A percentile compares a stretch with the other conserved stretches of the same genome.
Evolutionary conservation across 2,113 vertebrate genomes (phyloP).

Genomic region (Hemiscyllium ocellatum): DNA sequence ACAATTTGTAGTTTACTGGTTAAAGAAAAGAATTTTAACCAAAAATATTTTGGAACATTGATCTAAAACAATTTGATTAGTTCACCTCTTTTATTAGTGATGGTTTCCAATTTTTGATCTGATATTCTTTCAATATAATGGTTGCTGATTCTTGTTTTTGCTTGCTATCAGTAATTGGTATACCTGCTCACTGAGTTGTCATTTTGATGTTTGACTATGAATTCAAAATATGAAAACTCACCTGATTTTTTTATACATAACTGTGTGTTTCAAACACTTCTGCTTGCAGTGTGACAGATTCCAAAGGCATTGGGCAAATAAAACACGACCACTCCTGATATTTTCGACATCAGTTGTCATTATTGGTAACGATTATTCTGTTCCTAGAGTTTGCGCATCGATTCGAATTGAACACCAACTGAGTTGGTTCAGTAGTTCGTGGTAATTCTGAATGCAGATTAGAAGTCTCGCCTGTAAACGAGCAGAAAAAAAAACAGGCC

Average conservation of each 20-base stretch:
- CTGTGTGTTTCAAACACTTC: too few relatives aligned
- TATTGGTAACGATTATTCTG: not conserved
- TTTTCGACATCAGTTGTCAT: not conserved
- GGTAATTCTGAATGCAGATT: not conserved
- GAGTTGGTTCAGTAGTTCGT: not conserved
- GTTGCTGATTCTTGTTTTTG: not conserved
- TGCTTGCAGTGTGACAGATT: not conserved
- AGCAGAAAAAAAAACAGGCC: not conserved
- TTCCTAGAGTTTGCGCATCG: not conserved
- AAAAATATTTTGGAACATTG: not conserved
- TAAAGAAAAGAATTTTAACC: not conserved
- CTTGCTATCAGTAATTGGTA: not conserved
- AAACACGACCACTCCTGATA: not conserved
- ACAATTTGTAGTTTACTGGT: not conserved
- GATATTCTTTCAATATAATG: not conserved
- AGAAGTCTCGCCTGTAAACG: not conserved
- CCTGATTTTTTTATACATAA: not conserved
- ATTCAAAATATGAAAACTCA: not conserved
- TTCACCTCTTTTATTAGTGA: not conserved
- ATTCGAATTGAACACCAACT: not conserved
- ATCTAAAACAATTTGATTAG: not conserved
- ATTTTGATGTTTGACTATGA: not conserved
- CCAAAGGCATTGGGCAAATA: not conserved
- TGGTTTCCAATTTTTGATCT: not conserved
- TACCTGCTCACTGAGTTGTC: not conserved